phyloP scores from a whole-genome alignment of 2,888 invertebrate genomes.

The Eurytoma adleriae region DNA sequence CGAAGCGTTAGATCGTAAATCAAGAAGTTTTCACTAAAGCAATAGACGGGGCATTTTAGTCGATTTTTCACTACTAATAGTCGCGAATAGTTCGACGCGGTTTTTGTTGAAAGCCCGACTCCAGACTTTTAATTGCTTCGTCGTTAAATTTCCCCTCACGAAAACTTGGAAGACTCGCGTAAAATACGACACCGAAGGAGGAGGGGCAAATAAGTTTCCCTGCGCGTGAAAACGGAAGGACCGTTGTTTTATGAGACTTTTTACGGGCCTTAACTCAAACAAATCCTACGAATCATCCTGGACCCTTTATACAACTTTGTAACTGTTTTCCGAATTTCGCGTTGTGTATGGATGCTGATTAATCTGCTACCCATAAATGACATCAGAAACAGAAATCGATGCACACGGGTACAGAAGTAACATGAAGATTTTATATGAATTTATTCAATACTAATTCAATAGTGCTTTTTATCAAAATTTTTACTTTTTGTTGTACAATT shows the following conservation, averaged over 20 bases:
- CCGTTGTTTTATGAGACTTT: constrained; percentile 23
- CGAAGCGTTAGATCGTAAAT: neutral
- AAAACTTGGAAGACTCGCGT: constrained; percentile 17
- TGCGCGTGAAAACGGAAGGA: neutral
- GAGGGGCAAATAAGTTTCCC: constrained; percentile 14
- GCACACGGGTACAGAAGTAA: neutral
- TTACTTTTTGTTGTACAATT: no score
- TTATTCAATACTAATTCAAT: neutral
- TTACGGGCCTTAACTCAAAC: constrained; percentile 3
- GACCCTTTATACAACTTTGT: neutral
- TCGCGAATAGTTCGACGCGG: neutral
- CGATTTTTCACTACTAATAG: neutral
- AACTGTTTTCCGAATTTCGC: neutral
- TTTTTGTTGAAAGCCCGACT: neutral
- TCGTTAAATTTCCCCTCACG: constrained; percentile 23
- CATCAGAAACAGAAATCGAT: neutral
- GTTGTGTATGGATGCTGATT: neutral
- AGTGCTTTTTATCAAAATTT: neutral
- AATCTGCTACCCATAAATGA: neutral
- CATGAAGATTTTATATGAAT: neutral
- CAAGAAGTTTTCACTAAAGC: neutral
- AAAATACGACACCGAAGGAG: neutral
- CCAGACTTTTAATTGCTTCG: constrained; percentile 40
- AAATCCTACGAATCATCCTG: constrained; percentile 22
- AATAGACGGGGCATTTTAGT: no score